phyloP scores from a whole-genome alignment of 2,888 invertebrate species.

The Arctia plantaginis region DNA sequence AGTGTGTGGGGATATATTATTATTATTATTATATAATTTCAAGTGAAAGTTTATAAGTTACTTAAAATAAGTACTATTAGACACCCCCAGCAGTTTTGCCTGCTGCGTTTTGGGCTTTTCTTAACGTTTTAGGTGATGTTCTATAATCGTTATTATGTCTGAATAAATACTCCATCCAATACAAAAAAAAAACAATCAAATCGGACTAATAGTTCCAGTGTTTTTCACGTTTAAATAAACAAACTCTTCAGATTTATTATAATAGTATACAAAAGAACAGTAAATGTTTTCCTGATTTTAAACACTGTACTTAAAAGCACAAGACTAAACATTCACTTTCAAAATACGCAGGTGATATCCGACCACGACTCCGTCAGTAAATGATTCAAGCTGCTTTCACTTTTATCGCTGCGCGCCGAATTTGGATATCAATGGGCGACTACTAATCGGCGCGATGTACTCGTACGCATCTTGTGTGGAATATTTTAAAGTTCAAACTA shows the following conservation, averaged over 20 bases:
- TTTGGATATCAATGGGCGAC: conserved; percentile 29
- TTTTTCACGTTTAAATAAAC: no score
- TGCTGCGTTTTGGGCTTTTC: neutral
- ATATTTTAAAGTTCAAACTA: neutral
- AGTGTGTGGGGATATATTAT: no score
- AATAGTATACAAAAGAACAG: neutral
- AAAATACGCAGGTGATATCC: conserved; percentile 20
- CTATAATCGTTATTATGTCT: no score
- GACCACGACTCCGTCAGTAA: conserved; percentile 15
- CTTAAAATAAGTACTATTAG: neutral
- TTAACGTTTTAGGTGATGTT: neutral
- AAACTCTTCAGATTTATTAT: neutral
- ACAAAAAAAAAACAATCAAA: neutral
- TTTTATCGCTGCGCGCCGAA: conserved; percentile 29
- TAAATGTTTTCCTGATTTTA: neutral
- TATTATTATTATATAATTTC: neutral
- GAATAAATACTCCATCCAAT: no score
- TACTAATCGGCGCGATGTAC: neutral
- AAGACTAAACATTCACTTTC: conserved; percentile 28
- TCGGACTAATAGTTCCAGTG: neutral
- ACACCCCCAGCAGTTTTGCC: neutral
- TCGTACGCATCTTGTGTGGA: conserved; percentile 8
- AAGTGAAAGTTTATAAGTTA: neutral
- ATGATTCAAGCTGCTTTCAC: conserved; percentile 42
- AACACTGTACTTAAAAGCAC: neutral